Evolutionary conservation across 2,113 vertebrate species (phyloP).

Genomic region (Aleadryas rufinucha): DNA sequence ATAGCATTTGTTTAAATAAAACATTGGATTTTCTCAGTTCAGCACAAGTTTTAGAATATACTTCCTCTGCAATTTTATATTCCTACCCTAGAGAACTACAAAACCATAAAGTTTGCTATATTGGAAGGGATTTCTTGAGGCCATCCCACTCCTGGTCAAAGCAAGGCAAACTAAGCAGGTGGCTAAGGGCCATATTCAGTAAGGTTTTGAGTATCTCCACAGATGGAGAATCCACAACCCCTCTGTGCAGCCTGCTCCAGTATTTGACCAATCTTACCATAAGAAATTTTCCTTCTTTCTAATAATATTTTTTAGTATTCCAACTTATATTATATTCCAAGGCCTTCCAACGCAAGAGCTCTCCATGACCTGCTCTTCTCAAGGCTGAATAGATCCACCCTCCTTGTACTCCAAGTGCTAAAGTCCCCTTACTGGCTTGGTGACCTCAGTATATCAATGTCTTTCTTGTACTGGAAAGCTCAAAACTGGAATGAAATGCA

Average conservation of each 20-base stretch:
- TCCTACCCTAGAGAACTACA: neutral
- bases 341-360: too few relatives aligned
- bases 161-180: neutral
- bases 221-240: neutral
- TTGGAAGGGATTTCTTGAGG: neutral
- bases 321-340: neutral
- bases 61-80: neutral
- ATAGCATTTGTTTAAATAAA: neutral
- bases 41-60: neutral
- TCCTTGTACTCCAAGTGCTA: neutral
- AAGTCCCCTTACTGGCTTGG: neutral
- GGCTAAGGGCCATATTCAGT: neutral
- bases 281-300: neutral
- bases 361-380: neutral
- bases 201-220: neutral
- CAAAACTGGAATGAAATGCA: neutral
- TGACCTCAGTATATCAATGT: neutral
- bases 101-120: neutral
- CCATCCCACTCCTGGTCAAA: neutral
- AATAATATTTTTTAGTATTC: neutral
- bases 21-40: neutral
- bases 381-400: neutral
- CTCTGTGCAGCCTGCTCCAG: accelerated
- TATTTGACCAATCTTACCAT: neutral
- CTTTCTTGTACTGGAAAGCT: neutral